Evolutionary conservation across 2,113 vertebrate species (phyloP).

Genomic region (Rhinolophus ferrumequinum): DNA sequence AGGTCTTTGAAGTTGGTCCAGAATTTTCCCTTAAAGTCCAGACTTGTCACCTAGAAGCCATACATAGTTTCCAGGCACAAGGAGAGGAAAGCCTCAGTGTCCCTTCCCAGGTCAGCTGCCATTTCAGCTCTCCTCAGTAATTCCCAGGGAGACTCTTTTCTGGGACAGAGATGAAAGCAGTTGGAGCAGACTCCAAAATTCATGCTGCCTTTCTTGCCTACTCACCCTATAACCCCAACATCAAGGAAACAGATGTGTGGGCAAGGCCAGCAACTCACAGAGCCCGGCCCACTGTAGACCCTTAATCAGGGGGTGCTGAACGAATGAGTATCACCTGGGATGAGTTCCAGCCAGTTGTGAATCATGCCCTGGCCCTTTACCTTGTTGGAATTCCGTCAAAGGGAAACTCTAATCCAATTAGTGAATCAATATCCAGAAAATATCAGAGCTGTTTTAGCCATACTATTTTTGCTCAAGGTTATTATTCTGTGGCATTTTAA

Average conservation of each 20-base stretch:
- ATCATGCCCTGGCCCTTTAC: slow-evolving; percentile 14
- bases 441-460: slow-evolving; percentile 46
- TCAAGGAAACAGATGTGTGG: neutral
- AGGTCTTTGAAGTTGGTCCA: neutral
- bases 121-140: neutral
- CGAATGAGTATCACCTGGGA: slow-evolving; percentile 10
- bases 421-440: slow-evolving; percentile 66
- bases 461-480: slow-evolving; percentile 64
- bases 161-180: neutral
- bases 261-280: neutral
- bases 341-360: neutral
- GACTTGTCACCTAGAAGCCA: neutral
- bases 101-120: neutral
- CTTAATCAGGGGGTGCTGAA: neutral
- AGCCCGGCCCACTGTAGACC: neutral
- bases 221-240: neutral
- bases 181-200: neutral
- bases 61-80: neutral
- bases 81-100: neutral
- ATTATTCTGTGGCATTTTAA: slow-evolving; percentile 67
- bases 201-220: neutral
- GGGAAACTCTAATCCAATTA: slow-evolving; percentile 64
- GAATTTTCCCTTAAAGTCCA: neutral
- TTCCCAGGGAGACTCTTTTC: neutral
- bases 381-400: slow-evolving; percentile 67